Evolutionary conservation across 2,797 vertebrate species (phyloP).

Genomic region (Strix occidentalis): DNA sequence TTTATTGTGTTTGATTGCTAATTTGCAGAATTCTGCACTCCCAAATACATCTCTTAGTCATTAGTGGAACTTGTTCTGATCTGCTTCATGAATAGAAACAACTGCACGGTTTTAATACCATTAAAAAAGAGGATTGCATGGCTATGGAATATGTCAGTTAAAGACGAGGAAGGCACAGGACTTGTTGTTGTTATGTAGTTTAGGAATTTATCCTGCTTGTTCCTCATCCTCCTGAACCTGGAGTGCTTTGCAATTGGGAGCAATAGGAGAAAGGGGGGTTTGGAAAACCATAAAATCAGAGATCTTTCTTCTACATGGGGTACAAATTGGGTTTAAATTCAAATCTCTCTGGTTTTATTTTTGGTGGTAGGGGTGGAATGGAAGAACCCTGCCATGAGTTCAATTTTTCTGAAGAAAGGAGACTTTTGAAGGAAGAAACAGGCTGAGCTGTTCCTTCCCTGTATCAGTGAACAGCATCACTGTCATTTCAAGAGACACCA

Average conservation of each 20-base stretch:
- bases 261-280: neutral
- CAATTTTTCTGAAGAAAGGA: neutral
- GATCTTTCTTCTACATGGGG: neutral
- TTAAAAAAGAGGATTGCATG: neutral
- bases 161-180: neutral
- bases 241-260: neutral
- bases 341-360: neutral
- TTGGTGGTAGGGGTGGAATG: neutral
- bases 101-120: neutral
- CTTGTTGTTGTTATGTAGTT: neutral
- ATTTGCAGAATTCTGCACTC: conserved; percentile 50
- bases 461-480: neutral
- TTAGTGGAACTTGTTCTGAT: conserved; percentile 61
- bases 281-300: neutral
- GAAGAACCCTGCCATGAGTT: neutral
- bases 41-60: conserved; percentile 47
- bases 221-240: neutral
- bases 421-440: neutral
- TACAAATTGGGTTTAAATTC: neutral
- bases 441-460: neutral
- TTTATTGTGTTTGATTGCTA: conserved; percentile 65
- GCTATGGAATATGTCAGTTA: neutral
- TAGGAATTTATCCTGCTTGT: neutral
- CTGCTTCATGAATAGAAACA: conserved; percentile 60
- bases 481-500: neutral